Percentiles rank a stretch among this genome's conserved stretches.
Conservation (phyloP, 1,140 invertebrate species). For the Marisa cornuarietis region DNA sequence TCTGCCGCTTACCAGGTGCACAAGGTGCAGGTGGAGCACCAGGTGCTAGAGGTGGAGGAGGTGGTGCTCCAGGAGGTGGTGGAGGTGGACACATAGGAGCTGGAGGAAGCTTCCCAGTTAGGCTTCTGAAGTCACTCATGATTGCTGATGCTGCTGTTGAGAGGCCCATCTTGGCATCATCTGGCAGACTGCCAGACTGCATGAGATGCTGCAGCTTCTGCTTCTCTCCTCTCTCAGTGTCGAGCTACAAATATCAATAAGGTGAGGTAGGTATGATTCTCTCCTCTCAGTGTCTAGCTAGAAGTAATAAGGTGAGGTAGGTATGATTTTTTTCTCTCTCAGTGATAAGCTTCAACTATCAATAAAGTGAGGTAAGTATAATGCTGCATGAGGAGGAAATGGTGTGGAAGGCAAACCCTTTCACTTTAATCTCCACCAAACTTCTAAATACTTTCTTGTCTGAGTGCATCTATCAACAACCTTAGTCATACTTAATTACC, state of each 20-base stretch:
- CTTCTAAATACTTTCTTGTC: no score
- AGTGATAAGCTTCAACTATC: constrained; percentile 73
- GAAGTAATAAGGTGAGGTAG: no score
- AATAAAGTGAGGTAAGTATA: no score
- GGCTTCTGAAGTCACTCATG: constrained; percentile 62
- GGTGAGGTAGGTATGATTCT: no score
- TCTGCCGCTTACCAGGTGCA: constrained; percentile 40
- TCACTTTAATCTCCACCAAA: no score
- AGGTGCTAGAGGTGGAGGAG: constrained; percentile 64
- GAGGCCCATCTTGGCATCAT: constrained; percentile 84
- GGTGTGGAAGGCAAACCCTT: no score
- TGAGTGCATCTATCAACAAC: no score
- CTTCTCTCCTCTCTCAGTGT: constrained; percentile 83
- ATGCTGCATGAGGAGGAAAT: no score
- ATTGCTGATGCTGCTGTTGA: constrained; percentile 62
- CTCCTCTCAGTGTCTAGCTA: no score
- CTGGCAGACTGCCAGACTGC: constrained; percentile 84
- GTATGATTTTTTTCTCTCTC: constrained; percentile 72
- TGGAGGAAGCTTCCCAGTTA: constrained; percentile 13
- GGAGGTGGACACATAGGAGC: constrained; percentile 61
- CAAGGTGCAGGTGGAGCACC: constrained; percentile 44
- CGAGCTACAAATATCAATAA: constrained; percentile 69
- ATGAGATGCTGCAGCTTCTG: constrained; percentile 85
- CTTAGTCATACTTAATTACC: no score
- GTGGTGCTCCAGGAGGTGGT: constrained; percentile 65